These are phyloP conservation scores for Stenichneumon culpator DNA, from an alignment of 2,888 invertebrate species.

Conservation along the genomic window DNA sequence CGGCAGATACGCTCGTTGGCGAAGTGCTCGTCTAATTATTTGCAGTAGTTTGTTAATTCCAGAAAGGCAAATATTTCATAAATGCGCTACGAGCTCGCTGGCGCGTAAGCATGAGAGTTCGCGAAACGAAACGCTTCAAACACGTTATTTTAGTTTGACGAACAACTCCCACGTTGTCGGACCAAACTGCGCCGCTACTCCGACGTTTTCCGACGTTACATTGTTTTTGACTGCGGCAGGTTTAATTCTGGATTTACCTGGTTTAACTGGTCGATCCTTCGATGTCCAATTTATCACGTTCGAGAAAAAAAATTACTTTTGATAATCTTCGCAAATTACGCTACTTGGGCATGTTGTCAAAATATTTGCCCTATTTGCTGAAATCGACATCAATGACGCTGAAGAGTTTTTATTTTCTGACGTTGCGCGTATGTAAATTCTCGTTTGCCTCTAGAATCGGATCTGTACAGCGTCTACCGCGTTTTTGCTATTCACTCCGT, in stretches of 20 bases:
- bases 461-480: no score
- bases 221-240: neutral
- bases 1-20: constrained; percentile 7
- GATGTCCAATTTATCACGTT: neutral
- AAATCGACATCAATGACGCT: no score
- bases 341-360: no score
- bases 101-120: neutral
- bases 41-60: neutral
- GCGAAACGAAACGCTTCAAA: neutral
- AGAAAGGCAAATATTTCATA: neutral
- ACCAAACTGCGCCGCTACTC: no score
- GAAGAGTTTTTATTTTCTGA: no score
- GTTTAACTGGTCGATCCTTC: neutral
- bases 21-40: constrained; percentile 3
- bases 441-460: no score
- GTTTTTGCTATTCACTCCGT: no score
- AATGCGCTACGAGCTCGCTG: neutral
- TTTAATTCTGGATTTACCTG: neutral
- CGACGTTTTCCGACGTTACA: neutral
- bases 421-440: no score
- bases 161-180: neutral
- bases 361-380: no score
- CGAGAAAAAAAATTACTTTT: no score
- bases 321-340: no score
- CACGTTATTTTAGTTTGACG: neutral